These are phyloP conservation scores for Drosophila subquinaria DNA, from an alignment of 2,888 invertebrate genomes.

Conservation along the genomic window DNA sequence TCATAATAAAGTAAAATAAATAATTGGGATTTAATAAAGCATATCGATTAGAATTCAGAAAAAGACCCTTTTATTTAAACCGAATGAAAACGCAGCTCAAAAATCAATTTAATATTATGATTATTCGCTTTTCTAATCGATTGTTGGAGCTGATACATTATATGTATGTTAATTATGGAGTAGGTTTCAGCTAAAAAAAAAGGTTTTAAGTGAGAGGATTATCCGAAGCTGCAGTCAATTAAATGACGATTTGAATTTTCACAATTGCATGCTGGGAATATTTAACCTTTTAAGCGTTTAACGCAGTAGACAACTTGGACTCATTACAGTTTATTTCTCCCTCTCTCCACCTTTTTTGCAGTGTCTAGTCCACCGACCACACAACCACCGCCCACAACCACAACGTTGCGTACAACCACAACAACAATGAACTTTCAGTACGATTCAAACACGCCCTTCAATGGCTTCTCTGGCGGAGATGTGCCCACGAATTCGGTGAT, in stretches of 20 bases:
- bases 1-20: no score
- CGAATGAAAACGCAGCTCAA: no score
- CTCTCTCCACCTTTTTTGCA: conserved; percentile 83
- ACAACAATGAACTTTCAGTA: conserved; percentile 53
- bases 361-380: conserved; percentile 93
- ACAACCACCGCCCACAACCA: conserved; percentile 90
- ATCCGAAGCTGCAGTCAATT: neutral
- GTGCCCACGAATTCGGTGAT: conserved; percentile 89
- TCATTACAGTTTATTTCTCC: neutral
- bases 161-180: no score
- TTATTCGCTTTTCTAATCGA: no score
- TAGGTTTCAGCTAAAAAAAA: neutral
- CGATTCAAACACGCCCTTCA: conserved; percentile 85
- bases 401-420: conserved; percentile 88
- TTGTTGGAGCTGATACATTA: neutral
- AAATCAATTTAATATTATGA: no score
- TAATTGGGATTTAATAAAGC: no score
- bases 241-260: neutral
- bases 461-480: conserved; percentile 86
- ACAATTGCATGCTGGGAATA: conserved; percentile 1
- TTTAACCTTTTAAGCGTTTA: neutral
- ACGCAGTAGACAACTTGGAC: neutral
- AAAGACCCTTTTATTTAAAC: no score
- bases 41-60: no score
- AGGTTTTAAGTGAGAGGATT: no score